Percentiles rank a stretch among this genome's conserved stretches.
These are phyloP conservation scores for Synanceia verrucosa DNA, from an alignment of 2,797 vertebrate genomes.

Conservation along the genomic window DNA sequence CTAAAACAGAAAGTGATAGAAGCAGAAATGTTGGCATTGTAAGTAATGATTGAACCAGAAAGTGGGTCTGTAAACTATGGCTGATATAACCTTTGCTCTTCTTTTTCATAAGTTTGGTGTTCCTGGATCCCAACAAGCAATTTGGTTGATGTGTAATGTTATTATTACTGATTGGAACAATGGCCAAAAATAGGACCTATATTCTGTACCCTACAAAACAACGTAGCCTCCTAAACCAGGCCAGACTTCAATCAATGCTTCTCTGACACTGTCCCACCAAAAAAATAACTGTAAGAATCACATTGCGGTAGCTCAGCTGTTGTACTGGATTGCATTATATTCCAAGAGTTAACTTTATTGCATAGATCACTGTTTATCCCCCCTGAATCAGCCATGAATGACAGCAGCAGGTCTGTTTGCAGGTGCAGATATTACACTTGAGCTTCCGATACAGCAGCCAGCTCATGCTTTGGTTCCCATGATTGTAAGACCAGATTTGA, in stretches of 20 bases:
- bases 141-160: not conserved
- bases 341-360: slow-evolving; percentile 22
- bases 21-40: not conserved
- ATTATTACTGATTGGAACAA: not conserved
- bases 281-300: not conserved
- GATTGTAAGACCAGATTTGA: slow-evolving; percentile 30
- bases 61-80: not conserved
- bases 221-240: not conserved
- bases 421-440: slow-evolving; percentile 39
- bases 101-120: not conserved
- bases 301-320: not conserved
- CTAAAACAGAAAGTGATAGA: not conserved
- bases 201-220: not conserved
- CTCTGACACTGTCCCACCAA: not conserved
- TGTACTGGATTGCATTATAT: not conserved
- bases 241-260: not conserved
- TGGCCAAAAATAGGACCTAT: not conserved
- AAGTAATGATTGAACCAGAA: not conserved
- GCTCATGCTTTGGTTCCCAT: slow-evolving; percentile 43
- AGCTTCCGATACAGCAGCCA: slow-evolving; percentile 25
- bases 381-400: slow-evolving; percentile 17
- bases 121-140: not conserved
- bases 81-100: not conserved
- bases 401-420: slow-evolving; percentile 34
- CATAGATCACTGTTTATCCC: slow-evolving; percentile 4